These are phyloP conservation scores for Brienomyrus longianalis DNA, from an alignment of 2,113 vertebrate genomes.

Conservation along the genomic window DNA sequence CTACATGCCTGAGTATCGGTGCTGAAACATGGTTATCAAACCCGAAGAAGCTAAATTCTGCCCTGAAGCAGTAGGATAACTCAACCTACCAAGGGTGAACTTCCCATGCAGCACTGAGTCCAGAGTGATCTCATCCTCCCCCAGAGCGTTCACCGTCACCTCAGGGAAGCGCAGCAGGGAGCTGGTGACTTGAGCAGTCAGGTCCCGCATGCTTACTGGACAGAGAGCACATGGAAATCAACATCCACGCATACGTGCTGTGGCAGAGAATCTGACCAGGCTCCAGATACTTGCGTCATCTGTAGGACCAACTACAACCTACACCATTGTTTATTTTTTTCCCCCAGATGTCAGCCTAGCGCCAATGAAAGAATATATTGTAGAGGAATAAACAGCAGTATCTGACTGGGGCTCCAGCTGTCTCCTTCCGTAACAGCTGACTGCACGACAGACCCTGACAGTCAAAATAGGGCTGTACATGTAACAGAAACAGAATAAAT, in stretches of 20 bases:
- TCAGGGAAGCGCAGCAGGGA: slow-evolving; percentile 80
- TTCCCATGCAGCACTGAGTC: slow-evolving; percentile 76
- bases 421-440: background rate
- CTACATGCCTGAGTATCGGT: background rate
- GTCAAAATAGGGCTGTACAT: background rate
- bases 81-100: slow-evolving; percentile 75
- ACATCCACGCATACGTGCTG: background rate
- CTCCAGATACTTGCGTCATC: background rate
- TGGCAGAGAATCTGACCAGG: background rate
- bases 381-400: background rate
- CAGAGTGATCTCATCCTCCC: slow-evolving; percentile 75
- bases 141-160: slow-evolving; percentile 78
- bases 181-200: slow-evolving; percentile 83
- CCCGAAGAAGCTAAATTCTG: background rate
- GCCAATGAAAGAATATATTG: slow-evolving; percentile 4
- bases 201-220: slow-evolving; percentile 75
- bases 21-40: background rate
- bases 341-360: background rate
- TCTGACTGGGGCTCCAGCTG: background rate
- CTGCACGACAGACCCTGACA: background rate
- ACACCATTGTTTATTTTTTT: background rate
- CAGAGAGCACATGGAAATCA: slow-evolving; percentile 18
- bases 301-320: background rate
- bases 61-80: background rate
- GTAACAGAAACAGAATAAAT: background rate